A percentile compares a stretch with the other conserved stretches of the same genome.
These are phyloP conservation scores for Bimastos eiseni DNA, from an alignment of 2,888 invertebrate genomes.

Conservation along the genomic window DNA sequence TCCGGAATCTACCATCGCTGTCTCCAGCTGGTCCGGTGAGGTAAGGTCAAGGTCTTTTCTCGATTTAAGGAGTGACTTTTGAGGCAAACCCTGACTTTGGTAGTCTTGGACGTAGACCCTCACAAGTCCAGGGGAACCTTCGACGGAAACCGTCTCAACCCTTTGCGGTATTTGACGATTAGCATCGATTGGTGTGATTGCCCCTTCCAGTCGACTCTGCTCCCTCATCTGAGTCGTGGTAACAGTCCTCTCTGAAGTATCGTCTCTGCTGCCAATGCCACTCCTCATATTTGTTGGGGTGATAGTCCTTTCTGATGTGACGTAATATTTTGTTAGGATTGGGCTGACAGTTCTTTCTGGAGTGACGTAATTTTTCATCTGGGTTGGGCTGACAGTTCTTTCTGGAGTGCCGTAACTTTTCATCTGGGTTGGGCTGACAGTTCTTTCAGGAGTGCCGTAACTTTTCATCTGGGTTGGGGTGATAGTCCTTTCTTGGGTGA, in stretches of 20 bases:
- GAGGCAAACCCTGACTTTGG: background rate
- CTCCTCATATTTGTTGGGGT: too few relatives aligned
- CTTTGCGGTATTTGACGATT: background rate
- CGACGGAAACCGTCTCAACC: background rate
- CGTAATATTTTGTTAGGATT: background rate
- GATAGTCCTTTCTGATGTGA: background rate
- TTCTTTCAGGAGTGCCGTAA: background rate
- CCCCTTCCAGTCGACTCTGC: too few relatives aligned
- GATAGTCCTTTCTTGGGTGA: background rate
- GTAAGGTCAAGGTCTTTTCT: background rate
- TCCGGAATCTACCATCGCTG: background rate
- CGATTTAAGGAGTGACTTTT: background rate
- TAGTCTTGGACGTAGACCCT: background rate
- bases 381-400: background rate
- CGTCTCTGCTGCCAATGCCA: too few relatives aligned
- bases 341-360: background rate
- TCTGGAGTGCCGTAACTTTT: background rate
- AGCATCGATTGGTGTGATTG: too few relatives aligned
- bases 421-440: background rate
- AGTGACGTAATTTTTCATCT: background rate
- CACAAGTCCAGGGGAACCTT: background rate
- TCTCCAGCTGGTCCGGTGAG: background rate
- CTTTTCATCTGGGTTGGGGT: background rate
- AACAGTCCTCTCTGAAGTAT: background rate
- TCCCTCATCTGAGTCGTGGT: background rate